Evolutionary conservation across 2,113 vertebrate species (phyloP).

Genomic region (Zootoca vivipara): DNA sequence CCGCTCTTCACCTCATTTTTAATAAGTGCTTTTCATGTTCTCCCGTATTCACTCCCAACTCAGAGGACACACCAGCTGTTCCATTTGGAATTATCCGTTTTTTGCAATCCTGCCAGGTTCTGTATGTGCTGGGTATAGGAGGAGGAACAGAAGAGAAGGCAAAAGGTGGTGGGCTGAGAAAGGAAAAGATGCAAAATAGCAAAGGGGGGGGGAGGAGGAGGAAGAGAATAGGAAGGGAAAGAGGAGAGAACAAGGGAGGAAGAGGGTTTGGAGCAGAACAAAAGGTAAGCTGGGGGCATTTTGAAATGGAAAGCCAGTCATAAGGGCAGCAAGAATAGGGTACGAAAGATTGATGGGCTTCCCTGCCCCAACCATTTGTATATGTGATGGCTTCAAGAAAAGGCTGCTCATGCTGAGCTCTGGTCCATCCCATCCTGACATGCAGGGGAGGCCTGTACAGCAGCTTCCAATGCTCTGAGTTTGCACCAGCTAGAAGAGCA

Average conservation of each 20-base stretch:
- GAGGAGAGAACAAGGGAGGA: not conserved
- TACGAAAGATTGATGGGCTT: not conserved
- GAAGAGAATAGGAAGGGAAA: not conserved
- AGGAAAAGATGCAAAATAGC: slow-evolving; percentile 52
- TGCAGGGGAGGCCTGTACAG: not conserved
- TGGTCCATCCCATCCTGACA: not conserved
- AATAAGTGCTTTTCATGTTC: slow-evolving; percentile 43
- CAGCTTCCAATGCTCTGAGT: not conserved
- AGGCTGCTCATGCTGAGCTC: not conserved
- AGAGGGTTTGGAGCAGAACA: not conserved
- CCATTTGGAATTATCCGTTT: slow-evolving; percentile 48
- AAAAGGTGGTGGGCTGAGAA: slow-evolving; percentile 46
- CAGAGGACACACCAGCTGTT: slow-evolving; percentile 44
- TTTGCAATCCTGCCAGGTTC: slow-evolving; percentile 52
- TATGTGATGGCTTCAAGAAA: not conserved
- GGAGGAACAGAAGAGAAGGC: slow-evolving; percentile 44
- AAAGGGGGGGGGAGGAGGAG: slow-evolving; percentile 6
- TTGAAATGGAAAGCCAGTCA: not conserved
- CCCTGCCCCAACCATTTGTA: not conserved
- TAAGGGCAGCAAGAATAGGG: not conserved
- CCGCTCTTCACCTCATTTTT: slow-evolving; percentile 35
- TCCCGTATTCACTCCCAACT: slow-evolving; percentile 26
- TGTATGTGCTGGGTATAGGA: slow-evolving; percentile 4
- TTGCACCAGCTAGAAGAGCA: not conserved
- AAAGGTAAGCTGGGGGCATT: slow-evolving; percentile 5